Evolutionary conservation across 2,797 vertebrate species (phyloP).

Genomic region (Apogon talboti): DNA sequence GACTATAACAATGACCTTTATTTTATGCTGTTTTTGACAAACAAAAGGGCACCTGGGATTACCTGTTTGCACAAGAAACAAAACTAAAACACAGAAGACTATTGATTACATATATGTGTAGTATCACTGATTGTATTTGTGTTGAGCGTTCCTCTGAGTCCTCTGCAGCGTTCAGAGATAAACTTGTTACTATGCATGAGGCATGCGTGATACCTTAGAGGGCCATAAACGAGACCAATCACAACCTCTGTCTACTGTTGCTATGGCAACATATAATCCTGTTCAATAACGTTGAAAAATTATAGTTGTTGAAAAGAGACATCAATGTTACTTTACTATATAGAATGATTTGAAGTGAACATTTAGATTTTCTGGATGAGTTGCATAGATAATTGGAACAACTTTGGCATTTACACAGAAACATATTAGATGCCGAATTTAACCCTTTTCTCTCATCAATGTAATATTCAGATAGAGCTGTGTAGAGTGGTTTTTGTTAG

Average conservation of each 20-base stretch:
- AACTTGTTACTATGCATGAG: constrained; percentile 48
- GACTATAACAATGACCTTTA: constrained; percentile 16
- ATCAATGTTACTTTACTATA: constrained; percentile 24
- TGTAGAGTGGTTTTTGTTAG: background rate
- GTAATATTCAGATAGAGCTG: too few relatives aligned
- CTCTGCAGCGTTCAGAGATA: constrained; percentile 42
- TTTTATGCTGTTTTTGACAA: constrained; percentile 2
- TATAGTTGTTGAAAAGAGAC: constrained; percentile 24
- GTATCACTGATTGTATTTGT: constrained; percentile 8
- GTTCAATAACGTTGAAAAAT: constrained; percentile 31
- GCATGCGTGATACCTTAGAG: constrained; percentile 38
- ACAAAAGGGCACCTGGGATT: background rate
- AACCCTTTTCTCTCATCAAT: background rate
- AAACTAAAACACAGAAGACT: background rate
- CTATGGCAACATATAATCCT: constrained; percentile 67
- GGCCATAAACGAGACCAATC: constrained; percentile 57
- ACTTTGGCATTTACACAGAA: background rate
- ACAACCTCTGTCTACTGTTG: constrained; percentile 59
- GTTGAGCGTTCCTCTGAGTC: constrained; percentile 1
- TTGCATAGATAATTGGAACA: background rate
- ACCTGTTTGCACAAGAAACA: background rate
- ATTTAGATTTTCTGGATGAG: background rate
- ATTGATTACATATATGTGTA: background rate
- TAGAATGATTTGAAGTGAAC: background rate
- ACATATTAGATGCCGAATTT: background rate